Evolutionary conservation across 2,888 invertebrate species (phyloP).

Genomic region (Brachyptera risi): DNA sequence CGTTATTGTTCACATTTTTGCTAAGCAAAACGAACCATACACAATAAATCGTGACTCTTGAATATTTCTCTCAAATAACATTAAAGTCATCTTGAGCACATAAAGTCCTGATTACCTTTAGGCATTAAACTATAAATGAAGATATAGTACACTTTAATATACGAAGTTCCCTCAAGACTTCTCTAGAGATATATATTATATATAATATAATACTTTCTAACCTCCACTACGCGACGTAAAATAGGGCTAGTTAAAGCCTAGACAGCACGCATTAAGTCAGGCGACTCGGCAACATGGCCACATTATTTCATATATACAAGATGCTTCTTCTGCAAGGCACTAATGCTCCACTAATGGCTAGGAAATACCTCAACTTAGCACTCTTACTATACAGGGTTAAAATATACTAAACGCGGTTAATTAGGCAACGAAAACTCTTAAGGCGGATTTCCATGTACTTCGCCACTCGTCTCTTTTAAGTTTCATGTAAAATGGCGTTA

Average conservation of each 20-base stretch:
- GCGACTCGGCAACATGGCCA: slow-evolving; percentile 7
- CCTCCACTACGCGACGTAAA: neutral
- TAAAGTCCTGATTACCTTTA: slow-evolving; percentile 13
- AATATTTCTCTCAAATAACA: neutral
- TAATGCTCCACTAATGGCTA: slow-evolving; percentile 17
- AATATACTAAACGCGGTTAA: slow-evolving; percentile 22
- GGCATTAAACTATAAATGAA: slow-evolving; percentile 12
- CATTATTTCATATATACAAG: slow-evolving; percentile 1
- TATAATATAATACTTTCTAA: too few species aligned
- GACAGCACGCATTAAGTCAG: slow-evolving; percentile 17
- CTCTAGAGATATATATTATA: slow-evolving; percentile 4
- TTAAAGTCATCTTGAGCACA: slow-evolving; percentile 6
- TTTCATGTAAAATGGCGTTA: too few species aligned
- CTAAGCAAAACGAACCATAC: neutral
- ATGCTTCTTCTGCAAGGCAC: slow-evolving; percentile 10
- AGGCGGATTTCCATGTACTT: slow-evolving; percentile 15
- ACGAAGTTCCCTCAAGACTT: slow-evolving; percentile 11
- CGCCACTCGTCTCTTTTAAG: too few species aligned
- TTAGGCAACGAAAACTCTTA: slow-evolving; percentile 8
- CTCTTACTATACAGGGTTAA: slow-evolving; percentile 15
- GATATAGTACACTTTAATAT: slow-evolving; percentile 15
- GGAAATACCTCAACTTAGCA: slow-evolving; percentile 21
- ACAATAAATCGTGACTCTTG: neutral
- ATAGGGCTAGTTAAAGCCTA: slow-evolving; percentile 16
- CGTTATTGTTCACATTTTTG: neutral